Evolutionary conservation across 2,113 vertebrate species (phyloP), one percentile per base, ranked within the genome.

Genomic region (Leptocoma aspasia): DNA sequence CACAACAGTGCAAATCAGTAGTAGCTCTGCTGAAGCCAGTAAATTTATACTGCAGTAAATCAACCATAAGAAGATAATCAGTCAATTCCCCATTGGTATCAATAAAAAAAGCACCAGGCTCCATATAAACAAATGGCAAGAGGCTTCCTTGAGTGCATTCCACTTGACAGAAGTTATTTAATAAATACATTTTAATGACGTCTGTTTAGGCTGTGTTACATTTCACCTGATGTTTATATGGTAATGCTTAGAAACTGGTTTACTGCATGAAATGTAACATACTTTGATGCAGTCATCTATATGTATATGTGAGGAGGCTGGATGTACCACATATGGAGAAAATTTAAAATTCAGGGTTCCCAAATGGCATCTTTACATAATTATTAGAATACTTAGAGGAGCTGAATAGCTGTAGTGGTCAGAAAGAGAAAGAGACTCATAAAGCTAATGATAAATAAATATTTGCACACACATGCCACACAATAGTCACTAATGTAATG

Each of bases 361-460:
- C 68, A 86, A 91, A 85, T 61, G 72, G 45, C 69, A 86, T 61
- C 76, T 94, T 90, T 68, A 89, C 31, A 5, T 73, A 71, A 72
- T 15, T 54, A n/a, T 78, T 47, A 35, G 30, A 77, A 78, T 66
- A 87, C 35, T 76, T 64, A 50, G 45, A 82, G 22, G 23, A 69
- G 47, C 31, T 72, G 37, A 86, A 60, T 84, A 82, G 82, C 47
- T 90, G 17, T 27, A 17, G 41, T 28, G 44, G 30, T 63, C 31
- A 79, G 71, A 89, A 72, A 57, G 57, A 61, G 14, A 70, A 70
- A 78, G 47, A 78, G 11, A 85, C 39, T 45, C 31, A 45, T 66
- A 77, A 91, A 89, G 44, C 31, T 82, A 77, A 91, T 85, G 80
- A 60, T 73, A 96, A 94, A 90, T 86, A 92, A 93, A 94, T 95